Percentiles rank a stretch among this genome's conserved stretches.
Evolutionary conservation across 1,140 invertebrate genomes (phyloP).

Genomic region (Drosophila hydei): DNA sequence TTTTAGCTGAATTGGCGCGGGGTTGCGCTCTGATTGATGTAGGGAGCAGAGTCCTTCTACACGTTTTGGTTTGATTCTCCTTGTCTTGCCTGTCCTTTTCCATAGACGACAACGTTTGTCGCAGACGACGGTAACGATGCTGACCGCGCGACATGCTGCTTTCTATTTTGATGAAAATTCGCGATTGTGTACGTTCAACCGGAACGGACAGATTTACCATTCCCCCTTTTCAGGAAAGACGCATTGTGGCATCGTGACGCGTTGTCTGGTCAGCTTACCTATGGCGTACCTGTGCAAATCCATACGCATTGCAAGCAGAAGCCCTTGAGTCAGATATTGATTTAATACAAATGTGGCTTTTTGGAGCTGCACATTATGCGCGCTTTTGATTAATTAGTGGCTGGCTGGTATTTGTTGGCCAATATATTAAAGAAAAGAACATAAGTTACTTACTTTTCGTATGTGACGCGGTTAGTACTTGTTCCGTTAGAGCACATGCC

Average conservation of each 20-base stretch:
- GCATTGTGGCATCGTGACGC: conserved; percentile 29
- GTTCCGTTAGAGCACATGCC: conserved; percentile 7
- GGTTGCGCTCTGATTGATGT: conserved; percentile 63
- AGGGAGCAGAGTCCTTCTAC: conserved; percentile 36
- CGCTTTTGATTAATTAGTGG: too few relatives aligned
- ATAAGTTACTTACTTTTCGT: too few relatives aligned
- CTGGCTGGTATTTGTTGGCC: too few relatives aligned
- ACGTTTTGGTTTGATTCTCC: conserved; percentile 39
- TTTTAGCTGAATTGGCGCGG: conserved; percentile 58
- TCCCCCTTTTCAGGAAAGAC: conserved; percentile 44
- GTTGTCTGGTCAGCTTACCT: background rate
- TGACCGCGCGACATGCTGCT: conserved; percentile 69
- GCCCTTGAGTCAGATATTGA: background rate
- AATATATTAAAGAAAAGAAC: too few relatives aligned
- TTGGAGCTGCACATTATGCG: too few relatives aligned
- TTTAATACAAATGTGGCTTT: background rate
- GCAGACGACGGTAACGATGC: conserved; percentile 49
- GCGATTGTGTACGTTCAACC: conserved; percentile 77
- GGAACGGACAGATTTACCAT: conserved; percentile 62
- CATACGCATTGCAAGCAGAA: background rate
- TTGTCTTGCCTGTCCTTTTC: conserved; percentile 45
- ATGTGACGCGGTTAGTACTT: too few relatives aligned
- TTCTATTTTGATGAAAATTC: conserved; percentile 73
- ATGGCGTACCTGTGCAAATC: background rate
- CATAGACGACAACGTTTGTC: conserved; percentile 43